These are phyloP conservation scores for Cryptus armator DNA, from an alignment of 2,888 invertebrate species.

Conservation along the genomic window DNA sequence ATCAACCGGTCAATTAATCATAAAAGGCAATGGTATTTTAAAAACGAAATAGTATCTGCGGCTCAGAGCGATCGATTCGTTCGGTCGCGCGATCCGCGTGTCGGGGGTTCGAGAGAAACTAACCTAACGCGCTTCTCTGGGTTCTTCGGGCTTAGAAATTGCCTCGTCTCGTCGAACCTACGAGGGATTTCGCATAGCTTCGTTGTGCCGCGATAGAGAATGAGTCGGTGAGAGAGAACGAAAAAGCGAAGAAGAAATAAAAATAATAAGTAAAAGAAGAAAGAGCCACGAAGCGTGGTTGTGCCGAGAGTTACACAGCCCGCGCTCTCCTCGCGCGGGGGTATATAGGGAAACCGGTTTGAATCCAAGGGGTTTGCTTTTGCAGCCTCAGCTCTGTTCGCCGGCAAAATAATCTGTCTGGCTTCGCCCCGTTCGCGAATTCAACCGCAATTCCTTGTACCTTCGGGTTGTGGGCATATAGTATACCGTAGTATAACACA, in stretches of 20 bases:
- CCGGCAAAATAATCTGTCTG: slow-evolving; percentile 79
- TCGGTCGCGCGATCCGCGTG: neutral
- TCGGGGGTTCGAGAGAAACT: neutral
- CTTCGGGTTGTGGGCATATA: slow-evolving; percentile 10
- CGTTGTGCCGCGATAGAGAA: slow-evolving; percentile 47
- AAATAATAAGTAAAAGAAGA: slow-evolving; percentile 62
- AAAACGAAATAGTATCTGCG: neutral
- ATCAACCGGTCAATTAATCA: slow-evolving; percentile 72
- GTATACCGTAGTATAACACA: slow-evolving; percentile 16
- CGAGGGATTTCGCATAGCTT: slow-evolving; percentile 46
- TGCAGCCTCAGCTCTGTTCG: slow-evolving; percentile 72
- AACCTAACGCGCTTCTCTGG: neutral
- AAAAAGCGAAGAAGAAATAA: slow-evolving; percentile 58
- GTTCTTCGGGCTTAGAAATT: neutral
- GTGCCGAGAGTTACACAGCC: slow-evolving; percentile 62
- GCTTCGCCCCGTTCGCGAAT: slow-evolving; percentile 69
- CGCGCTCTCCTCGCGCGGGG: slow-evolving; percentile 48
- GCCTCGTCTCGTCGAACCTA: slow-evolving; percentile 12
- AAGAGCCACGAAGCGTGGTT: slow-evolving; percentile 55
- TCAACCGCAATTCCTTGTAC: slow-evolving; percentile 56
- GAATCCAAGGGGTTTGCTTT: slow-evolving; percentile 71
- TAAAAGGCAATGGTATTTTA: slow-evolving; percentile 58
- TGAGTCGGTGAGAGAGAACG: slow-evolving; percentile 49
- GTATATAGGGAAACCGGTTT: slow-evolving; percentile 77
- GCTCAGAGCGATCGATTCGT: neutral